Evolutionary conservation across 2,797 vertebrate species (phyloP), one percentile per base, ranked within the genome.

Genomic region (Crocodylus rhombifer): DNA sequence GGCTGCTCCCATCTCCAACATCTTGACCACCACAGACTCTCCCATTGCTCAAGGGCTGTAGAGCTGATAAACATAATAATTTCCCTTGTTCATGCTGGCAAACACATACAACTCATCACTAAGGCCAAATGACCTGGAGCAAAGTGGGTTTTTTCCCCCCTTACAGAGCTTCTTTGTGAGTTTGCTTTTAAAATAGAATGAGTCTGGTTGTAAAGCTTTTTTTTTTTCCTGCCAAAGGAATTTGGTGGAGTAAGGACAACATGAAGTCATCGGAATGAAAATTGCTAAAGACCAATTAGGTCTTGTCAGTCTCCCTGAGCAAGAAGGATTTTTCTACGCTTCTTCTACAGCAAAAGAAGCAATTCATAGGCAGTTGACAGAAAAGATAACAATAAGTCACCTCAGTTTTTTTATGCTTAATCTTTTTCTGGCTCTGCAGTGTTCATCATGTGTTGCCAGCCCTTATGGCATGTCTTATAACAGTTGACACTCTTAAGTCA

Each of bases 261-360:
- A 86, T 65, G 26, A 91, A 87, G 51, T 18, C 80, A 87, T 17
- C 80, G n/a, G 77, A 89, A 92, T 6, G 92, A 80, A 56, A 93
- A 75, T 11, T 57, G 51, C 33, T 64, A 15, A 80, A 51, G 14
- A 6, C 28, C 58, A 36, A 21, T 57, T 67, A 25, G 6, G 7
- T 75, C 61, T 89, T 73, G 58, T 15, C 63, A 86, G 83, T 58
- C 42, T 3, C n/a, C 36, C 63, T 73, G 61, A 21, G 65, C 33
- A 23, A n/a, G 57, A 73, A 88, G 75, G 79, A 79, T 0, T 30
- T 51, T 15, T 64, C 61, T 56, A 28, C 78, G 10, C 42, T 51
- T 42, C 42, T 42, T 51, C 42, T 51, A 51, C 13, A 87, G 57
- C 69, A 90, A 28, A 80, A 78, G 11, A 42, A 90, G 16, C 88